A percentile compares a stretch with the other conserved stretches of the same genome.
These are phyloP conservation scores for Heterotilapia buettikoferi DNA, from an alignment of 2,113 vertebrate genomes.

Conservation along the genomic window DNA sequence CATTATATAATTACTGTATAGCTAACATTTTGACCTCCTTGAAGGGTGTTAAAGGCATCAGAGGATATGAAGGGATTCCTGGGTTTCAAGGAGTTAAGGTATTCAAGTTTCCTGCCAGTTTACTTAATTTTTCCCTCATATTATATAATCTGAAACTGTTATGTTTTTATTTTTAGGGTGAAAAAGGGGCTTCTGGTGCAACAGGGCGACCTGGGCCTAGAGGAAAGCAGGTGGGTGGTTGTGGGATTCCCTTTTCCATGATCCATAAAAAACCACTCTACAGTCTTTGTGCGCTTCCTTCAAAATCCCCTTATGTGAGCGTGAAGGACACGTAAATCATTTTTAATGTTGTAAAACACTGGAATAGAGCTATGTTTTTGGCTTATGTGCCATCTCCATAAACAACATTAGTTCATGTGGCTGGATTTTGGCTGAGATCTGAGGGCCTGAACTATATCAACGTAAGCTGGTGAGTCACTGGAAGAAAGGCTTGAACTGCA, in stretches of 20 bases:
- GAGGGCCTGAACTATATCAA: slow-evolving; percentile 28
- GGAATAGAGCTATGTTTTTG: slow-evolving; percentile 33
- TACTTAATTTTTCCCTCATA: background rate
- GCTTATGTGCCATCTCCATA: slow-evolving; percentile 44
- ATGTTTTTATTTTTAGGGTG: slow-evolving; percentile 52
- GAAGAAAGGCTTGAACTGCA: background rate
- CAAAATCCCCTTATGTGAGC: slow-evolving; percentile 6
- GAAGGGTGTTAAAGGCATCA: slow-evolving; percentile 66
- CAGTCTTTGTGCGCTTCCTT: slow-evolving; percentile 16
- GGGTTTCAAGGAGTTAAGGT: slow-evolving; percentile 78
- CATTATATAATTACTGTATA: background rate
- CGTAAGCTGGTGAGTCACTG: slow-evolving; percentile 23
- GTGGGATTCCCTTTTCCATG: slow-evolving; percentile 10
- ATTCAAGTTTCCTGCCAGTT: background rate
- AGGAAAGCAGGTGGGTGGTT: slow-evolving; percentile 65
- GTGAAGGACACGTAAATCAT: slow-evolving; percentile 25
- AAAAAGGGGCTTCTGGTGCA: slow-evolving; percentile 52
- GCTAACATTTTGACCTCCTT: slow-evolving; percentile 34
- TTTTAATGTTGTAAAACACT: slow-evolving; percentile 36
- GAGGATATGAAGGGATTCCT: slow-evolving; percentile 67
- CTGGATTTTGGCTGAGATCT: slow-evolving; percentile 26
- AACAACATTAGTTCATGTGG: slow-evolving; percentile 50
- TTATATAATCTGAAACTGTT: background rate
- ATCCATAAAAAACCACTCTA: background rate
- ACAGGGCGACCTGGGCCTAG: slow-evolving; percentile 46